A percentile compares a stretch with the other conserved stretches of the same genome.
Conservation (phyloP, 2,888 invertebrate genomes). For the Drosophila barbarae region DNA sequence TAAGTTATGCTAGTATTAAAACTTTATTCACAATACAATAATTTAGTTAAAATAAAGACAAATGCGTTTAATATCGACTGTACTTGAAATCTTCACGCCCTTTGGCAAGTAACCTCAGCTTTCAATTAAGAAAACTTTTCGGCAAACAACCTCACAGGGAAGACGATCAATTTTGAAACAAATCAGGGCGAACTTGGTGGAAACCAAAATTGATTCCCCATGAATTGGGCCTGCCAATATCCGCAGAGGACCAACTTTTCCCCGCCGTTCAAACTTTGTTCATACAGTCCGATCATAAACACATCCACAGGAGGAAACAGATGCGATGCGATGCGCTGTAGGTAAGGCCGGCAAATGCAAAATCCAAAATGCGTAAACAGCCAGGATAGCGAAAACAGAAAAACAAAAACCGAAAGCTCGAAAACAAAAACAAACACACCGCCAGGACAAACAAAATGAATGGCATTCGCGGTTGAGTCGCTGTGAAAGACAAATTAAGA, state of each 20-base stretch:
- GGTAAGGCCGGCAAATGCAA: conserved; percentile 20
- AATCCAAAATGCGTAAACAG: conserved; percentile 43
- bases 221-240: conserved; percentile 17
- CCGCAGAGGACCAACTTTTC: conserved; percentile 31
- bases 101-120: conserved; percentile 6
- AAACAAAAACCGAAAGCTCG: conserved; percentile 4
- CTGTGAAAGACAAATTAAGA: conserved; percentile 74
- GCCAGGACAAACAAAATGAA: conserved; percentile 67
- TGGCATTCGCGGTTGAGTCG: conserved; percentile 70
- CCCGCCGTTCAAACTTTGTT: conserved; percentile 26
- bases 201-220: conserved; percentile 17
- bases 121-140: conserved; percentile 25
- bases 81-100: neutral
- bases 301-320: conserved; percentile 56
- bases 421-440: conserved; percentile 20
- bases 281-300: conserved; percentile 43
- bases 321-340: conserved; percentile 7
- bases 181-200: conserved; percentile 22
- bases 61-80: neutral
- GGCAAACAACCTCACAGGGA: neutral
- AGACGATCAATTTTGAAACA: conserved; percentile 23
- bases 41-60: neutral
- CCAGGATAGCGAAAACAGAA: conserved; percentile 19
- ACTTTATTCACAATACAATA: too few species aligned
- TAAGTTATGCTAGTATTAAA: too few species aligned